Evolutionary conservation across 2,888 invertebrate genomes (phyloP).

Genomic region (Palloptera scutellata): DNA sequence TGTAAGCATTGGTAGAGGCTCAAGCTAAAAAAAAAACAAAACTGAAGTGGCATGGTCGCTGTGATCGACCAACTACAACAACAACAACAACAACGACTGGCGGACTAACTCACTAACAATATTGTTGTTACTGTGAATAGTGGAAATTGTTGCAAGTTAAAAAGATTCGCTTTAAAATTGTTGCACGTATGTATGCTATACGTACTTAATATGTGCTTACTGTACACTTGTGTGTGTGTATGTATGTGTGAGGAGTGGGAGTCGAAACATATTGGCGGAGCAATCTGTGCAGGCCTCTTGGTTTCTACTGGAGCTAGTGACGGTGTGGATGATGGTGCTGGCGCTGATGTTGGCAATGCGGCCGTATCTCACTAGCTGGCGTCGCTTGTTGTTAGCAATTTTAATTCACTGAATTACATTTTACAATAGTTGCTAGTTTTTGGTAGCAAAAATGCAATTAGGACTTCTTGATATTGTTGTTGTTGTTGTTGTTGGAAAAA

Average conservation of each 20-base stretch:
- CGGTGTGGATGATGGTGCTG: constrained; percentile 11
- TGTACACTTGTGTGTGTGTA: constrained; percentile 17
- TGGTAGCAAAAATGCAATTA: constrained; percentile 18
- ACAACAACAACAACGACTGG: constrained; percentile 10
- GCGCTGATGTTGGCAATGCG: constrained; percentile 17
- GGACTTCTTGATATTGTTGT: constrained; percentile 37
- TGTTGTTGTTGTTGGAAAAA: constrained; percentile 32
- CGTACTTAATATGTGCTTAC: constrained; percentile 25
- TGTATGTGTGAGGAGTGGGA: neutral
- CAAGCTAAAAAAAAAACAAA: constrained; percentile 13
- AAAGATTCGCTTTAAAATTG: constrained; percentile 37
- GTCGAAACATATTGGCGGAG: constrained; percentile 7
- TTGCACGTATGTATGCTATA: constrained; percentile 32
- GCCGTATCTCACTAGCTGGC: constrained; percentile 11
- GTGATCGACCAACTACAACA: constrained; percentile 5
- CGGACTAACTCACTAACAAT: constrained; percentile 12
- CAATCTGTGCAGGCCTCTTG: constrained; percentile 27
- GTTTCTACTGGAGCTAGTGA: constrained; percentile 24
- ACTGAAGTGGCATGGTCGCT: constrained; percentile 14
- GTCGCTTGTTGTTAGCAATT: constrained; percentile 34
- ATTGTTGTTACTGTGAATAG: constrained; percentile 27
- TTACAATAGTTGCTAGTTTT: constrained; percentile 13
- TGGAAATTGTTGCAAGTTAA: constrained; percentile 39
- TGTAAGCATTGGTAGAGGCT: constrained; percentile 4
- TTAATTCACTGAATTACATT: constrained; percentile 11